phyloP scores from a whole-genome alignment of 1,140 invertebrate genomes.

The Ganaspis sp. region DNA sequence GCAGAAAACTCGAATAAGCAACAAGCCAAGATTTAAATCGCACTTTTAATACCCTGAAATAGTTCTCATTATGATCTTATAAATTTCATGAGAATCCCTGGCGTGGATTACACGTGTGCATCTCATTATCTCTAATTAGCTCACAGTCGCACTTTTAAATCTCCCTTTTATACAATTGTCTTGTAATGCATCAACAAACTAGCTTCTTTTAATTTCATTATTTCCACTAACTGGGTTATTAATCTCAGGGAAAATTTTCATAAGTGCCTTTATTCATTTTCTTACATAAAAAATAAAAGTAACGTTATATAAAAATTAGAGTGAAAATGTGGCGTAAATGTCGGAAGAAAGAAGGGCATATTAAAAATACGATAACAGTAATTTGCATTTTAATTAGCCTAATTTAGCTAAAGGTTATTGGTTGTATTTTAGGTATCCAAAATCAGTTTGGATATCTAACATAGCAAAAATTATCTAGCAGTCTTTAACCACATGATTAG shows the following conservation, averaged over 20 bases:
- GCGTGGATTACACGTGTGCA: conserved; percentile 32
- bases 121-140: conserved; percentile 44
- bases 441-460: too few species aligned
- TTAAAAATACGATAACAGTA: too few species aligned
- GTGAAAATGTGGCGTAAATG: too few species aligned
- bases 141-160: conserved; percentile 9
- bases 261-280: neutral
- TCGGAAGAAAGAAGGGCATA: too few species aligned
- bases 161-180: neutral
- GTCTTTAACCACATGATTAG: too few species aligned
- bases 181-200: neutral
- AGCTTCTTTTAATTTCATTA: neutral
- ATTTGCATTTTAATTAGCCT: too few species aligned
- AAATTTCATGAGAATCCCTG: conserved; percentile 1
- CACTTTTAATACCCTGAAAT: conserved; percentile 32
- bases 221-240: neutral
- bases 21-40: conserved; percentile 40
- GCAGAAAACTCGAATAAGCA: neutral
- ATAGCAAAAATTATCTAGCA: too few species aligned
- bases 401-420: too few species aligned
- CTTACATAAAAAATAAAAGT: too few species aligned
- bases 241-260: neutral
- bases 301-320: too few species aligned
- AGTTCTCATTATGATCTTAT: conserved; percentile 10
- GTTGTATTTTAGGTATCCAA: too few species aligned